Conservation (phyloP, 2,113 vertebrate genomes). For the Archocentrus centrarchus region DNA sequence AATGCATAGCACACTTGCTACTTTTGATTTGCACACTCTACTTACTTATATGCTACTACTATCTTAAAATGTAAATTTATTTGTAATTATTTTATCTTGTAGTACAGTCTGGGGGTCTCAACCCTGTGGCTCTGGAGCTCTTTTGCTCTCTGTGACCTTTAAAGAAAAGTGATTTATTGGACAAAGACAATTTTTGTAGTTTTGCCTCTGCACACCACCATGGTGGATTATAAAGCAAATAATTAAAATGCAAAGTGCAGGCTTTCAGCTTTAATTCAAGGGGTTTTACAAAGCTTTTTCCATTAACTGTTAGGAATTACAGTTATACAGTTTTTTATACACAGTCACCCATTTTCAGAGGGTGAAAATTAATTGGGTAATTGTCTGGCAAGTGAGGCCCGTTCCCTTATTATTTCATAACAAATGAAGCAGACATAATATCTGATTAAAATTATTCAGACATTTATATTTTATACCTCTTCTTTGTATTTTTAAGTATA, state of each 20-base stretch:
- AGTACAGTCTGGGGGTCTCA: neutral
- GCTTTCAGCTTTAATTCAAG: neutral
- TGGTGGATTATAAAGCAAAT: neutral
- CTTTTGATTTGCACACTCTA: neutral
- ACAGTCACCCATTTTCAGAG: too few relatives aligned
- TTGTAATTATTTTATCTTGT: neutral
- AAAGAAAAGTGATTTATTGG: too few relatives aligned
- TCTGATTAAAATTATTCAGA: neutral
- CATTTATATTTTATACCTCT: neutral
- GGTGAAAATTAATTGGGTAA: neutral
- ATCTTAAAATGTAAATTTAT: neutral
- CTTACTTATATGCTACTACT: neutral
- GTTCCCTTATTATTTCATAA: neutral
- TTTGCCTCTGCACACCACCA: too few relatives aligned
- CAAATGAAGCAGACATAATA: neutral
- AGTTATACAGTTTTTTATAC: too few relatives aligned
- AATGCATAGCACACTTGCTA: neutral
- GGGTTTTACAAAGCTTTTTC: fast-evolving
- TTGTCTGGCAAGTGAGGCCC: neutral
- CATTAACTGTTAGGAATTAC: neutral
- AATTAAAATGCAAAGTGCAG: neutral
- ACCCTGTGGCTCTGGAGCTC: neutral
- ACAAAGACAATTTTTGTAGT: too few relatives aligned
- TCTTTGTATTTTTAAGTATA: too few relatives aligned
- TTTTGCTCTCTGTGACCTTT: too few relatives aligned